phyloP scores from a whole-genome alignment of 2,113 vertebrate species.

The Rhagologus leucostigma region DNA sequence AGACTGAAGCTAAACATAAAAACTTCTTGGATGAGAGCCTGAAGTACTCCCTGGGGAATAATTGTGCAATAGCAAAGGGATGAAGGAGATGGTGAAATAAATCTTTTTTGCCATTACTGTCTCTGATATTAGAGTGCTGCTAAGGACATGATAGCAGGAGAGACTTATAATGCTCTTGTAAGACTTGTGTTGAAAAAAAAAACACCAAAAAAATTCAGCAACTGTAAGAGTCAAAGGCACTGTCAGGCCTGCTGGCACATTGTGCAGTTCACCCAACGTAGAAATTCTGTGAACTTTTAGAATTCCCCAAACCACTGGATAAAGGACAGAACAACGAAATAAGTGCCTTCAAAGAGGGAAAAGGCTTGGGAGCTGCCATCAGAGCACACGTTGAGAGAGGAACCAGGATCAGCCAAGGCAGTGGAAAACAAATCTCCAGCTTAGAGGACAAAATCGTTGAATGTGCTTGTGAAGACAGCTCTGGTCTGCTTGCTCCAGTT shows the following conservation, averaged over 20 bases:
- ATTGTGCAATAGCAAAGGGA: slow-evolving; percentile 44
- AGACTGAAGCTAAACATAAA: slow-evolving; percentile 19
- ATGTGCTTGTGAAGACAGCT: not conserved
- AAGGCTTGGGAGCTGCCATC: not conserved
- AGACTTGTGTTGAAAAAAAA: not conserved
- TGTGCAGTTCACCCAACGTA: not conserved
- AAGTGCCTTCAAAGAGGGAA: not conserved
- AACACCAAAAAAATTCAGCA: not conserved
- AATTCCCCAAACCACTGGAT: not conserved
- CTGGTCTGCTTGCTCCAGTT: not conserved
- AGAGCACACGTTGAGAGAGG: not conserved
- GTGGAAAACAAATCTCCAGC: not conserved
- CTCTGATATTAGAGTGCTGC: not conserved
- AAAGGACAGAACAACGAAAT: not conserved
- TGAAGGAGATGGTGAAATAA: slow-evolving; percentile 28
- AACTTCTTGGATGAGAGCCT: not conserved
- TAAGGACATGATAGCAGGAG: not conserved
- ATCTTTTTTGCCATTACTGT: not conserved
- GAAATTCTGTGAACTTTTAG: not conserved
- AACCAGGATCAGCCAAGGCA: not conserved
- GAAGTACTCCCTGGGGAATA: not conserved
- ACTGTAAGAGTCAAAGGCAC: not conserved
- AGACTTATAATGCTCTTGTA: not conserved
- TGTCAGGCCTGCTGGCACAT: not conserved
- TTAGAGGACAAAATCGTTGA: not conserved